Percentiles rank a stretch among this genome's conserved stretches.
Conservation (phyloP, 2,797 vertebrate species). For the Notolabrus celidotus region DNA sequence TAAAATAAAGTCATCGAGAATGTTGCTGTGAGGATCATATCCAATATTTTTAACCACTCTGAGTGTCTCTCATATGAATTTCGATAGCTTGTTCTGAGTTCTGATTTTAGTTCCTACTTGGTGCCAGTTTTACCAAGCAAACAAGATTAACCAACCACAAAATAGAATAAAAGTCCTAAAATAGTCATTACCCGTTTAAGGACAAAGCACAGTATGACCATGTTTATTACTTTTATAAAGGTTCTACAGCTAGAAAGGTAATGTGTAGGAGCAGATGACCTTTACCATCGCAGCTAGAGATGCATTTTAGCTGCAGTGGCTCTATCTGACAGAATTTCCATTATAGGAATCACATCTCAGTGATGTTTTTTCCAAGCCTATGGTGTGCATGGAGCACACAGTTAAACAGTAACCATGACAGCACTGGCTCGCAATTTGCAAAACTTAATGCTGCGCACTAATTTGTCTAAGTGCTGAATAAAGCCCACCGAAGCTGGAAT, state of each 20-base stretch:
- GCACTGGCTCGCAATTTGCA: slow-evolving; percentile 24
- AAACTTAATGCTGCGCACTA: slow-evolving; percentile 26
- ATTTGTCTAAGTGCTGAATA: slow-evolving; percentile 23
- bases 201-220: slow-evolving; percentile 2
- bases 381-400: slow-evolving; percentile 17
- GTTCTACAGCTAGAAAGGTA: slow-evolving; percentile 17
- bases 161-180: not conserved
- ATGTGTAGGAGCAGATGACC: slow-evolving; percentile 21
- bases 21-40: not conserved
- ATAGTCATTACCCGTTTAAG: not conserved
- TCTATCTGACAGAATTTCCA: slow-evolving; percentile 38
- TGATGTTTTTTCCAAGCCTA: slow-evolving; percentile 19
- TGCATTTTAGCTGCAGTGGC: slow-evolving; percentile 37
- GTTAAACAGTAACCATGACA: slow-evolving; percentile 38
- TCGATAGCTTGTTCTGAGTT: not conserved
- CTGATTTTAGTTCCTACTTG: not conserved
- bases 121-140: not conserved
- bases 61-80: not conserved
- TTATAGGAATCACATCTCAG: slow-evolving; percentile 13
- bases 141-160: slow-evolving; percentile 1
- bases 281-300: slow-evolving; percentile 43
- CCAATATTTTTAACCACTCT: not conserved
- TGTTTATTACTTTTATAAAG: slow-evolving; percentile 2
- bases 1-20: not conserved
- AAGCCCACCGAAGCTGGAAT: slow-evolving; percentile 52